Evolutionary conservation across 2,113 vertebrate genomes (phyloP).

Genomic region (Pterocles burchelli): DNA sequence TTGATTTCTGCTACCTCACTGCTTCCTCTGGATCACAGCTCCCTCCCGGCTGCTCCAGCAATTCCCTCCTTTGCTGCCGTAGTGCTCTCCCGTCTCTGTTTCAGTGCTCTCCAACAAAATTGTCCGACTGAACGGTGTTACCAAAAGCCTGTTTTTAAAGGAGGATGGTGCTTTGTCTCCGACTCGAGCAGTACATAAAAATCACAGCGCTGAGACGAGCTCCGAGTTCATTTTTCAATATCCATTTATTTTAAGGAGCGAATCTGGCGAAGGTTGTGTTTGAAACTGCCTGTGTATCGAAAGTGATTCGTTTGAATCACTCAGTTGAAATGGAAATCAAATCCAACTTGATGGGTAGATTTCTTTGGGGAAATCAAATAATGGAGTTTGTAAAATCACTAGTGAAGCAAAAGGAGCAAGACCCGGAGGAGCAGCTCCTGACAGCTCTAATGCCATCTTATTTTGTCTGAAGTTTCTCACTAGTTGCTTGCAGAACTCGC

Average conservation of each 20-base stretch:
- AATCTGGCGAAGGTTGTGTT: not conserved
- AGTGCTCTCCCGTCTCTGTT: not conserved
- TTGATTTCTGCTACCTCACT: not conserved
- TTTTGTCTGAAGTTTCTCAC: not conserved
- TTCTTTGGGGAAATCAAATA: not conserved
- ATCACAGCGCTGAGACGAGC: not conserved
- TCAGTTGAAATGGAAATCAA: not conserved
- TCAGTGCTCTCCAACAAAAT: not conserved
- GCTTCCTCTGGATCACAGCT: not conserved
- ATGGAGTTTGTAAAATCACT: not conserved
- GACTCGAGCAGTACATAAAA: accelerated
- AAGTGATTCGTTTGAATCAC: accelerated
- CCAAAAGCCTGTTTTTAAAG: not conserved
- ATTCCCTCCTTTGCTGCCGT: not conserved
- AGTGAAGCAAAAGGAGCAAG: not conserved
- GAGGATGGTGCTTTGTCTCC: not conserved
- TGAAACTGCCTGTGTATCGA: not conserved
- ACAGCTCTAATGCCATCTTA: not conserved
- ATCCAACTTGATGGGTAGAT: not conserved
- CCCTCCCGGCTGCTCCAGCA: not conserved
- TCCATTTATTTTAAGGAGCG: not conserved
- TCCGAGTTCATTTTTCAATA: not conserved
- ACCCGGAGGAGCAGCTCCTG: not conserved
- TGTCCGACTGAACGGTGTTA: not conserved
- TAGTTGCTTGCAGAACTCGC: not conserved